These are phyloP conservation scores for Garra rufa DNA, from an alignment of 2,113 vertebrate genomes.

Conservation along the genomic window DNA sequence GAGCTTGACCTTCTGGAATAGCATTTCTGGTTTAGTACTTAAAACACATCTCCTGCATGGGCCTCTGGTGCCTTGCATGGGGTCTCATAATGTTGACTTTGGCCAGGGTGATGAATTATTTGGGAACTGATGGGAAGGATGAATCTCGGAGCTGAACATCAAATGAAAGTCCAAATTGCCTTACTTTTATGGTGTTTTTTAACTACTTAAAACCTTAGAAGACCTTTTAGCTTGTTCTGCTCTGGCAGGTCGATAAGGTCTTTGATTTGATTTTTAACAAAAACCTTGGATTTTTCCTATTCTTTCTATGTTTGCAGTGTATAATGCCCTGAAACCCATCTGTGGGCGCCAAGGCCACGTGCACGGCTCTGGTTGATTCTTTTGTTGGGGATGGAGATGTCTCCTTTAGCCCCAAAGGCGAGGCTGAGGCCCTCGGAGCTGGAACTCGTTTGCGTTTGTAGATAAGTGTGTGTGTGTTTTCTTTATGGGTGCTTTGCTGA, in stretches of 20 bases:
- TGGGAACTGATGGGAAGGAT: background rate
- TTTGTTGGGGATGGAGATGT: constrained; percentile 70
- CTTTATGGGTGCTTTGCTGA: constrained; percentile 54
- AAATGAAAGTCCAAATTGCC: background rate
- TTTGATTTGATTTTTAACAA: too few species aligned
- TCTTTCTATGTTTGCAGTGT: background rate
- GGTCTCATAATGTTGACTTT: constrained; percentile 17
- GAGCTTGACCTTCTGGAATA: background rate
- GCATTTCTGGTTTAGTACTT: constrained; percentile 15
- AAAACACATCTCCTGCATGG: background rate
- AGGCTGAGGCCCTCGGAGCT: constrained; percentile 63
- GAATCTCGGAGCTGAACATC: constrained; percentile 25
- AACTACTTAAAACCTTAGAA: too few species aligned
- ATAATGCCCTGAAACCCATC: constrained; percentile 49
- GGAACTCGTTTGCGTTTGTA: constrained; percentile 59
- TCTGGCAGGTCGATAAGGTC: too few species aligned
- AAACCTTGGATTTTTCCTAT: background rate
- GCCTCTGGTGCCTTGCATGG: constrained; percentile 29
- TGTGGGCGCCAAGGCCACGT: constrained; percentile 51
- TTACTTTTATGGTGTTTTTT: too few species aligned
- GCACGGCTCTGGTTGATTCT: constrained; percentile 58
- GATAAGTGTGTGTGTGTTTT: constrained; percentile 58
- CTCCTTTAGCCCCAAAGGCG: constrained; percentile 70
- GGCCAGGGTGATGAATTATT: constrained; percentile 36
- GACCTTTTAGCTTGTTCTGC: too few species aligned